These are phyloP conservation scores for Gallinago stenura DNA, from an alignment of 2,797 vertebrate species.

Conservation along the genomic window DNA sequence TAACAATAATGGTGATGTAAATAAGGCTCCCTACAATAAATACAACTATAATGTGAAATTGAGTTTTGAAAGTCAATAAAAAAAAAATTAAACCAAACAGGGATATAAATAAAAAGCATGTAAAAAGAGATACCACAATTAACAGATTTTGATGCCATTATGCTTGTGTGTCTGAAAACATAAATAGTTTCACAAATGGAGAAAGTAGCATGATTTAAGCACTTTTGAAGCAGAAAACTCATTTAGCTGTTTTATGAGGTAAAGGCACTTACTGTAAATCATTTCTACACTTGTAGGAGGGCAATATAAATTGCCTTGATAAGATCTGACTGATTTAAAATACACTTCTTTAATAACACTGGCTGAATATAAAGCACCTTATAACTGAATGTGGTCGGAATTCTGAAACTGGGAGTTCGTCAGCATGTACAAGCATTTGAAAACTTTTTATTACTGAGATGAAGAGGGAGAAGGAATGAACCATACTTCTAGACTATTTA, in stretches of 20 bases:
- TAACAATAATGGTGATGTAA: constrained; percentile 61
- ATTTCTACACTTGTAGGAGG: constrained; percentile 73
- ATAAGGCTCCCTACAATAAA: constrained; percentile 58
- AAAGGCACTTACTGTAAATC: constrained; percentile 78
- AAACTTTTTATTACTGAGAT: background rate
- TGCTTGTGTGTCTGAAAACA: constrained; percentile 56
- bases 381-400: constrained; percentile 61
- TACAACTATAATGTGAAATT: background rate
- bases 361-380: constrained; percentile 72
- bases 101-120: constrained; percentile 64
- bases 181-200: constrained; percentile 73
- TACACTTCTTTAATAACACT: constrained; percentile 66
- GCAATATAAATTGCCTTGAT: constrained; percentile 79
- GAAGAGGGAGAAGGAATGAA: background rate
- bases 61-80: constrained; percentile 65
- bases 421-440: background rate
- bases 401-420: background rate
- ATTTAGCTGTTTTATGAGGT: constrained; percentile 81
- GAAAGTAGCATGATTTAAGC: constrained; percentile 72
- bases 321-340: constrained; percentile 79
- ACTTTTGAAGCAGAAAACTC: constrained; percentile 79
- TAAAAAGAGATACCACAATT: constrained; percentile 69
- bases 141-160: constrained; percentile 75
- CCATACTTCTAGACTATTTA: background rate
- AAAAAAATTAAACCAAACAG: constrained; percentile 61